A percentile compares a stretch with the other conserved stretches of the same genome.
Evolutionary conservation across 2,888 invertebrate species (phyloP).

Genomic region (Subacronicta megacephala): DNA sequence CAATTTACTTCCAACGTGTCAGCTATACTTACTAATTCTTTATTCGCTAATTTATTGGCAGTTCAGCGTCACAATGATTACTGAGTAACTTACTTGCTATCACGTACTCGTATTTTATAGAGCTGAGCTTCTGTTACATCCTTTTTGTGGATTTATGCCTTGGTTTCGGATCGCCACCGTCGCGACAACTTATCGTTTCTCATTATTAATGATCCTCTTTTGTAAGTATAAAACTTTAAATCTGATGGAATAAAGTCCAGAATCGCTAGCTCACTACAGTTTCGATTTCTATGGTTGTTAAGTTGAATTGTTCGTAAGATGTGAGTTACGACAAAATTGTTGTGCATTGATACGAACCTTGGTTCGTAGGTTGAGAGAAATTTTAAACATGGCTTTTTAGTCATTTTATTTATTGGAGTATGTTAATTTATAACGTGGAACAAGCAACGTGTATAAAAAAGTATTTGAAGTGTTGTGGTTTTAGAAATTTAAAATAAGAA

Average conservation of each 20-base stretch:
- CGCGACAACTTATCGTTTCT: conserved; percentile 47
- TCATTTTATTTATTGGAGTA: conserved; percentile 6
- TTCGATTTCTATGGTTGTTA: conserved; percentile 15
- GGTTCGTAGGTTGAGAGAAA: conserved; percentile 27
- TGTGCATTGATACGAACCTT: conserved; percentile 36
- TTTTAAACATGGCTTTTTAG: conserved; percentile 11
- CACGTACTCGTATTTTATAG: not conserved
- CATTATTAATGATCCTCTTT: conserved; percentile 49
- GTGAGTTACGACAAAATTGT: conserved; percentile 41
- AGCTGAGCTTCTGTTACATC: conserved; percentile 16
- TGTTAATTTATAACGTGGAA: not conserved
- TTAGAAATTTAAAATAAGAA: not conserved
- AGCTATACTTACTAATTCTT: no score
- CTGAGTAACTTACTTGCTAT: not conserved
- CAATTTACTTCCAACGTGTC: no score
- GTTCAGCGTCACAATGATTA: no score
- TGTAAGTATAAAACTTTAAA: conserved; percentile 18
- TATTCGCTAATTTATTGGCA: no score
- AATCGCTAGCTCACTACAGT: conserved; percentile 7
- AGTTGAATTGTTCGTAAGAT: conserved; percentile 32
- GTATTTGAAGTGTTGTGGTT: not conserved
- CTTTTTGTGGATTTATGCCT: conserved; percentile 24
- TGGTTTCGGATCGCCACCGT: conserved; percentile 45
- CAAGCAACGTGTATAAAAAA: not conserved
- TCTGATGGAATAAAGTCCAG: conserved; percentile 23